Evolutionary conservation across 2,113 vertebrate species (phyloP).

Genomic region (Notechis scutatus): DNA sequence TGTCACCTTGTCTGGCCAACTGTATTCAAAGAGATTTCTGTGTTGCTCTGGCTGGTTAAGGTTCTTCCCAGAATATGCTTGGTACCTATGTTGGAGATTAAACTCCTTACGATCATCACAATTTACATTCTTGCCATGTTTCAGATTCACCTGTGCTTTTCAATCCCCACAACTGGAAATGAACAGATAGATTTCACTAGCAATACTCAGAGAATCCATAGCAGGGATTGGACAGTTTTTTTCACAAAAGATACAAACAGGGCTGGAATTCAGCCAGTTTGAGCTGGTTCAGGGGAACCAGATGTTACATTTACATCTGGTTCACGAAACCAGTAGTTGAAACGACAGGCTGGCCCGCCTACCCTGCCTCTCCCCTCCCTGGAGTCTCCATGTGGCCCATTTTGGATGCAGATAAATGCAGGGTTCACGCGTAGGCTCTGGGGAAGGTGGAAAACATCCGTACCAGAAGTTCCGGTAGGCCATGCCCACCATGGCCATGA

Average conservation of each 20-base stretch:
- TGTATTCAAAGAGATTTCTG: background rate
- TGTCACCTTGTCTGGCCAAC: background rate
- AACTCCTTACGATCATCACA: background rate
- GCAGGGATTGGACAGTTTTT: background rate
- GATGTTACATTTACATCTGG: too few species aligned
- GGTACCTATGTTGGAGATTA: background rate
- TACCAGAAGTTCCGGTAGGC: too few species aligned
- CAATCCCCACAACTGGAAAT: background rate
- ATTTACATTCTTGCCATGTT: background rate
- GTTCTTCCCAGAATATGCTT: constrained; percentile 1
- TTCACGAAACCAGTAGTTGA: too few species aligned
- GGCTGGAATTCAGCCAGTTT: too few species aligned
- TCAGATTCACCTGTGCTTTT: background rate
- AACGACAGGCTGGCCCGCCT: too few species aligned
- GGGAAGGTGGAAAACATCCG: too few species aligned
- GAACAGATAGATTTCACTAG: background rate
- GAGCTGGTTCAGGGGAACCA: too few species aligned
- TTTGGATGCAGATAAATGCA: too few species aligned
- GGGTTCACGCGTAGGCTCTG: too few species aligned
- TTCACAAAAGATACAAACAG: background rate
- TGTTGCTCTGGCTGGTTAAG: background rate
- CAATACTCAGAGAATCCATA: background rate
- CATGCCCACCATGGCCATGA: too few species aligned
- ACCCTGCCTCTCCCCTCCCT: too few species aligned
- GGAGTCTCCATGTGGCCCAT: too few species aligned